phyloP scores from a whole-genome alignment of 1,140 invertebrate genomes.

The Drosophila setifemur region DNA sequence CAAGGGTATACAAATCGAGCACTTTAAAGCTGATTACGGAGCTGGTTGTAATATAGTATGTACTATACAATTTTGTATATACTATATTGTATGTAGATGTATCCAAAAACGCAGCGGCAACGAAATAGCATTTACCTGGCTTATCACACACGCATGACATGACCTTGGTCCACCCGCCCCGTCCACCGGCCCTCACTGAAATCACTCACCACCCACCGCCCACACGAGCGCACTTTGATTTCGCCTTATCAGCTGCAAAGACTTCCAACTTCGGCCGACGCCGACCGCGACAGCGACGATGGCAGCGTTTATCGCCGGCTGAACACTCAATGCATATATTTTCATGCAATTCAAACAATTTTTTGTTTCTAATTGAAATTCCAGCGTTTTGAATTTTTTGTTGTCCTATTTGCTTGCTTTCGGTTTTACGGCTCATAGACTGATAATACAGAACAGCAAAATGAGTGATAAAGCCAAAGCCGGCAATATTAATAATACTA shows the following conservation, averaged over 20 bases:
- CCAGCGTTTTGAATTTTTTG: constrained; percentile 33
- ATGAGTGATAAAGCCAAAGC: constrained; percentile 50
- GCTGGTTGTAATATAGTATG: no score
- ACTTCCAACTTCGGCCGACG: constrained; percentile 2
- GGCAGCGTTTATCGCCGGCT: constrained; percentile 19
- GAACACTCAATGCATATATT: constrained; percentile 22
- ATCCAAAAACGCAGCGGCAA: no score
- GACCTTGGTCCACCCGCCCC: constrained; percentile 18
- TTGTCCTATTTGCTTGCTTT: background rate
- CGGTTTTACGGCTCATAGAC: background rate
- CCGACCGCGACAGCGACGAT: background rate
- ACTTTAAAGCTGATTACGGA: no score
- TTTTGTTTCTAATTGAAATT: constrained; percentile 52
- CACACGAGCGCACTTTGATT: constrained; percentile 36
- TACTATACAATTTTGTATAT: no score
- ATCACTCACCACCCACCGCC: background rate
- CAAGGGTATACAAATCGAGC: no score
- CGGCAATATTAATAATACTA: constrained; percentile 40
- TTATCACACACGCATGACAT: constrained; percentile 64
- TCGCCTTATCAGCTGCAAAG: background rate
- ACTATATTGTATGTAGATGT: no score
- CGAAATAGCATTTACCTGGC: constrained; percentile 25
- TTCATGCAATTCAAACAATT: constrained; percentile 25
- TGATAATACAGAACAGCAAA: constrained; percentile 49
- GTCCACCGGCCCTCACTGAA: background rate